Evolutionary conservation across 1,140 invertebrate genomes (phyloP).

Genomic region (Bradynema listronoti): DNA sequence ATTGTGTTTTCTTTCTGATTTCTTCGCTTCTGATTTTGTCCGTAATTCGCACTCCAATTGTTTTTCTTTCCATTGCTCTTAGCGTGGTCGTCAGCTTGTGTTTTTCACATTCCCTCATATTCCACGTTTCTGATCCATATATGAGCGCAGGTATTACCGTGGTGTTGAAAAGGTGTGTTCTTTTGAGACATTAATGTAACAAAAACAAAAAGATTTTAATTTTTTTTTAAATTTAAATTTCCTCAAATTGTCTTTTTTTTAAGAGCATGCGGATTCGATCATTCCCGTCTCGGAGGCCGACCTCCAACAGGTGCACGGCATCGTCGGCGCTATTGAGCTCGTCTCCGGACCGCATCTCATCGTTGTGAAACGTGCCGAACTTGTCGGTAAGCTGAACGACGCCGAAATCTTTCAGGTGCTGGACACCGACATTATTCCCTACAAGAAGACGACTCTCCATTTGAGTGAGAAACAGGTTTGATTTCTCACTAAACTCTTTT

Average conservation of each 20-base stretch:
- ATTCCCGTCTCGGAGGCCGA: constrained; percentile 1
- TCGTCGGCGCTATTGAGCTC: constrained; percentile 78
- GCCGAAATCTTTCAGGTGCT: constrained; percentile 78
- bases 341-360: constrained; percentile 69
- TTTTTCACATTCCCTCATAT: too few species aligned
- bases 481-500: not conserved
- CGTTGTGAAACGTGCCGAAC: constrained; percentile 75
- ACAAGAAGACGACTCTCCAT: constrained; percentile 73
- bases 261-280: not conserved
- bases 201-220: not conserved
- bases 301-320: constrained; percentile 69
- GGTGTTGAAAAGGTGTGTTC: too few species aligned
- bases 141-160: not conserved
- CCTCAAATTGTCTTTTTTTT: not conserved
- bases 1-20: too few species aligned
- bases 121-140: not conserved
- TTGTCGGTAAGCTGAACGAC: constrained; percentile 76
- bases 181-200: too few species aligned
- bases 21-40: too few species aligned
- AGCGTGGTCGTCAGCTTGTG: too few species aligned
- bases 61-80: too few species aligned
- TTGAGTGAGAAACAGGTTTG: constrained; percentile 71
- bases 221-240: not conserved
- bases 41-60: too few species aligned
- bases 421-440: constrained; percentile 77